Percentiles rank a stretch among this genome's conserved stretches.
phyloP scores from a whole-genome alignment of 2,797 vertebrate species.

The Merluccius polli region DNA sequence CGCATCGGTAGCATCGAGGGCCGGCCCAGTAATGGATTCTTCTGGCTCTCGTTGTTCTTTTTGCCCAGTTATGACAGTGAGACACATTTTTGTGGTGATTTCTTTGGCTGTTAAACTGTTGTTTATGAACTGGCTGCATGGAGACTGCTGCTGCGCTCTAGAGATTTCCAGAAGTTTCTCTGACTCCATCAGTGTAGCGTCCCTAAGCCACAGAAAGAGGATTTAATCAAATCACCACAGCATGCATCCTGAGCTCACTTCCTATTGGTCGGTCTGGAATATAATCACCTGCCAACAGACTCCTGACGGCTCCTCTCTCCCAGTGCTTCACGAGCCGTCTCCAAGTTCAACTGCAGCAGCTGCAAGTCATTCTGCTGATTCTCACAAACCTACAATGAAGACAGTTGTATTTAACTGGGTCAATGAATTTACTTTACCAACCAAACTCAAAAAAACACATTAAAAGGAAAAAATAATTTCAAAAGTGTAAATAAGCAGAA shows the following conservation, averaged over 20 bases:
- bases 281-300: slow-evolving; percentile 66
- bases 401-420: slow-evolving; percentile 10
- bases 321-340: slow-evolving; percentile 68
- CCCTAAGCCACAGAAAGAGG: slow-evolving; percentile 28
- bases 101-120: neutral
- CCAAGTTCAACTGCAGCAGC: slow-evolving; percentile 78
- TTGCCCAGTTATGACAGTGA: neutral
- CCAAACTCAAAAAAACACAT: neutral
- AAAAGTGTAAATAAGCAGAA: neutral
- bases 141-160: neutral
- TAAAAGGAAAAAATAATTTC: neutral
- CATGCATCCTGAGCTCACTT: neutral
- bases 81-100: neutral
- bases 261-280: neutral
- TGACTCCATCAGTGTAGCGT: slow-evolving; percentile 1
- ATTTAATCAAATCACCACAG: neutral
- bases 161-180: neutral
- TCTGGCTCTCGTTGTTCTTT: neutral
- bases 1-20: neutral
- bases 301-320: slow-evolving; percentile 52
- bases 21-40: neutral
- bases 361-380: slow-evolving; percentile 83
- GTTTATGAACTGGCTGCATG: neutral
- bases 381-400: slow-evolving; percentile 74
- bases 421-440: neutral